Conservation (phyloP, 2,797 vertebrate genomes). For the Danionella dracula region DNA sequence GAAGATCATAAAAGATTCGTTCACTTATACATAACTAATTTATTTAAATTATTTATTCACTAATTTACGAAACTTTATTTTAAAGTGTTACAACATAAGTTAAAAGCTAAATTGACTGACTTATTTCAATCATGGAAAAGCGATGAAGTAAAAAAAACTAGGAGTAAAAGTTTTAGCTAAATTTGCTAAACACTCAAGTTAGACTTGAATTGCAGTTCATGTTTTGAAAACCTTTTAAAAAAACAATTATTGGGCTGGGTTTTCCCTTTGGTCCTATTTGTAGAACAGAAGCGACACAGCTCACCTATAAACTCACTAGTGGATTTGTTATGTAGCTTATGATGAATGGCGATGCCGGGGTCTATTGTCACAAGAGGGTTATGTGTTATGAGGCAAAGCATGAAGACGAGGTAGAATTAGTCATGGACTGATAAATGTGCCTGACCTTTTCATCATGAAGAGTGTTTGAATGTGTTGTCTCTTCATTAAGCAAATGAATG, state of each 20-base stretch:
- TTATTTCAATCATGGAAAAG: too few relatives aligned
- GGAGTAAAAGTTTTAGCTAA: too few relatives aligned
- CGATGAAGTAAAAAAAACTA: too few relatives aligned
- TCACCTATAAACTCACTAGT: conserved; percentile 19
- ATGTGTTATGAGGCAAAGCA: not conserved
- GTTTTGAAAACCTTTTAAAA: not conserved
- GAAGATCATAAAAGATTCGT: too few relatives aligned
- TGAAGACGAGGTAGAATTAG: not conserved
- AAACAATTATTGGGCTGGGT: not conserved
- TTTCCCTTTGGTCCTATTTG: not conserved
- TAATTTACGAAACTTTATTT: too few relatives aligned
- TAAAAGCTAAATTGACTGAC: too few relatives aligned
- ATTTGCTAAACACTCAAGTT: too few relatives aligned
- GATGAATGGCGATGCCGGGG: not conserved
- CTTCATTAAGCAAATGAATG: conserved; percentile 38
- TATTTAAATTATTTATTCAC: too few relatives aligned
- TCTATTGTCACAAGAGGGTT: not conserved
- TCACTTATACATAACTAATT: too few relatives aligned
- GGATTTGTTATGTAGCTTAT: not conserved
- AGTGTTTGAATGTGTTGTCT: conserved; percentile 20
- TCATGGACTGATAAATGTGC: not conserved
- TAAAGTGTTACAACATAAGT: too few relatives aligned
- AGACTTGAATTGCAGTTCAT: not conserved
- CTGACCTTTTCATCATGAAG: not conserved
- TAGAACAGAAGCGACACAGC: not conserved